phyloP scores from a whole-genome alignment of 2,888 invertebrate species.

The Kryphioiulus occultus region DNA sequence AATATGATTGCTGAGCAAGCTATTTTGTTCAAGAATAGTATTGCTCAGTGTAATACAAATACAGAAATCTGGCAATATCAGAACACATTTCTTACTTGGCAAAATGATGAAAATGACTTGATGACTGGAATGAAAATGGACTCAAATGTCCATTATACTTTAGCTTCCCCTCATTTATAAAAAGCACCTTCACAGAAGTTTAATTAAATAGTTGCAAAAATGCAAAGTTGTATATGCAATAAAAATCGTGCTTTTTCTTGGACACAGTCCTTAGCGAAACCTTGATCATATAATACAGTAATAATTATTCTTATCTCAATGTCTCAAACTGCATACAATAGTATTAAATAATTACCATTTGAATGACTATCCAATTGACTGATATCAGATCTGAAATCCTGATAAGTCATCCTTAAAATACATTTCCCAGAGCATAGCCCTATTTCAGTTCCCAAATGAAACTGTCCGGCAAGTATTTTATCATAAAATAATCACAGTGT shows the following conservation, averaged over 20 bases:
- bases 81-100: constrained; percentile 32
- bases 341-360: constrained; percentile 2
- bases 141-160: background rate
- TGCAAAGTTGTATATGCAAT: constrained; percentile 39
- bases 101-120: constrained; percentile 36
- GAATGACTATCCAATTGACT: background rate
- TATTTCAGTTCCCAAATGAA: background rate
- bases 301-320: background rate
- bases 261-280: constrained; percentile 29
- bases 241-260: constrained; percentile 33
- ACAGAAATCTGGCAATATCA: constrained; percentile 9
- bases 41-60: background rate
- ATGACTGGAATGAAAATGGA: constrained; percentile 32
- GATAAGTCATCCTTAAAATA: background rate
- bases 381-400: background rate
- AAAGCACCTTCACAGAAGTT: constrained; percentile 40
- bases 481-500: background rate
- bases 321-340: background rate
- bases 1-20: constrained; percentile 35
- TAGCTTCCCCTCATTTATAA: constrained; percentile 34
- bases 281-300: constrained; percentile 13
- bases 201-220: constrained; percentile 38
- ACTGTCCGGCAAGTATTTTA: background rate
- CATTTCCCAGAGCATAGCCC: background rate
- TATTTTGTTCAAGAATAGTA: background rate